phyloP scores from a whole-genome alignment of 1,140 invertebrate genomes.

The Aplysia californica region DNA sequence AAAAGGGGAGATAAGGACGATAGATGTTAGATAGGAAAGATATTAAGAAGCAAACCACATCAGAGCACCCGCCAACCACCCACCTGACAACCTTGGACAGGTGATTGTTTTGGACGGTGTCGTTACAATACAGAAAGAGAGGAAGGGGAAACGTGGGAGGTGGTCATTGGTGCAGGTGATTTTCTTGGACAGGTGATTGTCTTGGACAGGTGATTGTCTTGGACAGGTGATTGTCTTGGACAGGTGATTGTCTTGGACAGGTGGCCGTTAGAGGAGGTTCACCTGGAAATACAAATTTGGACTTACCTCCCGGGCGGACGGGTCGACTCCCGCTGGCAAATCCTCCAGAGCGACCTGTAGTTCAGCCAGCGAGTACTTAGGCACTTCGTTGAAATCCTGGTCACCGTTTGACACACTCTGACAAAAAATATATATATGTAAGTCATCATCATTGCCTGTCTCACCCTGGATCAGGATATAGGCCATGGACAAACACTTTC shows the following conservation, averaged over 20 bases:
- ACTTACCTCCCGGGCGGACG: conserved; percentile 83
- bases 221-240: background rate
- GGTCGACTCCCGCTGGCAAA: conserved; percentile 84
- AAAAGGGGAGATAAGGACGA: too few species aligned
- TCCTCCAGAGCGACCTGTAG: conserved; percentile 81
- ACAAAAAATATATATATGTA: conserved; percentile 7
- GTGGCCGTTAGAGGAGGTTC: background rate
- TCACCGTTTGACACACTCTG: conserved; percentile 47
- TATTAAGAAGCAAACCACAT: too few species aligned
- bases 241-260: background rate
- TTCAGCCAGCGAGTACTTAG: conserved; percentile 78
- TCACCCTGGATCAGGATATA: too few species aligned
- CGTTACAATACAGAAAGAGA: background rate
- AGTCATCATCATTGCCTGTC: too few species aligned
- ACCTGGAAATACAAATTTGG: background rate
- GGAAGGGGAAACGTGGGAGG: background rate
- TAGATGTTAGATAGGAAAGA: too few species aligned
- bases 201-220: background rate
- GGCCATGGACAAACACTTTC: too few species aligned
- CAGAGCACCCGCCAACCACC: too few species aligned
- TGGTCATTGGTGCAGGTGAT: too few species aligned
- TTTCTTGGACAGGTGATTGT: too few species aligned
- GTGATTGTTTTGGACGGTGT: background rate
- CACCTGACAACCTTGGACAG: too few species aligned
- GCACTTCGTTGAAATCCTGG: conserved; percentile 53